These are phyloP conservation scores for Drosophila serrata DNA, from an alignment of 1,140 invertebrate genomes.

Conservation along the genomic window DNA sequence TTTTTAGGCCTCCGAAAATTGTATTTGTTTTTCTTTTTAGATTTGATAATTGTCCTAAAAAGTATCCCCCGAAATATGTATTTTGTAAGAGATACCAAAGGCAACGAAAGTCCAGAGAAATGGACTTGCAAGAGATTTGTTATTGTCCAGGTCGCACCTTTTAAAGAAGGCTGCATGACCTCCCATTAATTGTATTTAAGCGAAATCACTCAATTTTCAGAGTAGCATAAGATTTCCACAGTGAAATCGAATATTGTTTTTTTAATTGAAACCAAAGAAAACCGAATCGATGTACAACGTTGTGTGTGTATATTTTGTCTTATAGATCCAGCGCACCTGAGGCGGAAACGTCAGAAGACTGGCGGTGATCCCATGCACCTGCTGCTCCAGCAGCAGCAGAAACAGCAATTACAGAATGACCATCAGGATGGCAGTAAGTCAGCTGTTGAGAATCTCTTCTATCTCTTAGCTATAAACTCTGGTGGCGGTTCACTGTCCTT, in stretches of 20 bases:
- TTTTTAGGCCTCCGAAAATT: conserved; percentile 35
- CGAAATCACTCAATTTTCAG: conserved; percentile 48
- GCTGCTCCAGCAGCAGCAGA: conserved; percentile 86
- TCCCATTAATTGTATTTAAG: conserved; percentile 42
- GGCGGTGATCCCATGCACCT: conserved; percentile 87
- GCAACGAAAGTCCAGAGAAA: neutral
- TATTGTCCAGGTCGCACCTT: conserved; percentile 39
- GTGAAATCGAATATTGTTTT: conserved; percentile 32
- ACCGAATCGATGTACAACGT: conserved; percentile 47
- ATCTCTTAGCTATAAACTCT: neutral
- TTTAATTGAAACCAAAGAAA: conserved; percentile 20
- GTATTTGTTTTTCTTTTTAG: conserved; percentile 72
- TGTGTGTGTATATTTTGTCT: conserved; percentile 69
- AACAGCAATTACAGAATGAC: conserved; percentile 82
- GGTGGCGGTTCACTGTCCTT: conserved; percentile 35
- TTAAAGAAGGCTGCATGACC: neutral
- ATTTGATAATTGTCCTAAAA: conserved; percentile 59
- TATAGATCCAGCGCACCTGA: conserved; percentile 86
- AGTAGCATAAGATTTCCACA: conserved; percentile 30
- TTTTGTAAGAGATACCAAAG: conserved; percentile 56
- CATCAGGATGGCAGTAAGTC: conserved; percentile 88
- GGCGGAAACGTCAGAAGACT: conserved; percentile 88
- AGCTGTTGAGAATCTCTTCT: conserved; percentile 16
- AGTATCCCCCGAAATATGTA: conserved; percentile 36
- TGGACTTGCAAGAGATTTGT: conserved; percentile 24